Percentiles rank a stretch among this genome's conserved stretches.
Evolutionary conservation across 2,888 invertebrate species (phyloP).

Genomic region (Lasius platythorax): DNA sequence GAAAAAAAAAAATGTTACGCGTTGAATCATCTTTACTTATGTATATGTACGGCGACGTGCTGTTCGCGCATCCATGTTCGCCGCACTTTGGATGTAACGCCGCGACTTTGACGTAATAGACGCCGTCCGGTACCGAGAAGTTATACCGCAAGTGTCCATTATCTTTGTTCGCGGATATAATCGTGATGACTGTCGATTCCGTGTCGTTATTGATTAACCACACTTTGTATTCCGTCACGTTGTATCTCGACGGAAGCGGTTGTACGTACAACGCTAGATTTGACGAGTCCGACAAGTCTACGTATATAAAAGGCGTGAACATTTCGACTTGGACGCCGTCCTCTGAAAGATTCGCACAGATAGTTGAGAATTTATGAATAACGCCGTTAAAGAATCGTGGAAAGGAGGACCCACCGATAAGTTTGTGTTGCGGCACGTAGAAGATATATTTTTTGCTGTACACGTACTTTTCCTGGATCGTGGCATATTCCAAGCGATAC

Average conservation of each 20-base stretch:
- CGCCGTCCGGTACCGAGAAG: conserved; percentile 78
- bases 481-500: conserved; percentile 79
- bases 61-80: conserved; percentile 80
- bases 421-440: conserved; percentile 78
- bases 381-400: background rate
- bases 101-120: conserved; percentile 82
- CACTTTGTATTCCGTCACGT: conserved; percentile 80
- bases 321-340: conserved; percentile 68
- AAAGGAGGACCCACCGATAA: conserved; percentile 74
- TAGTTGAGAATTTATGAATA: background rate
- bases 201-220: conserved; percentile 82
- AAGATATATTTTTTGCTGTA: conserved; percentile 82
- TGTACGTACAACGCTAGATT: conserved; percentile 80
- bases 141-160: conserved; percentile 73
- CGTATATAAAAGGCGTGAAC: conserved; percentile 82
- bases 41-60: conserved; percentile 81
- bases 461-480: conserved; percentile 71
- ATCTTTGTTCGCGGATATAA: conserved; percentile 53
- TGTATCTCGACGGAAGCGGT: conserved; percentile 79
- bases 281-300: conserved; percentile 80
- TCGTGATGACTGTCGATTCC: conserved; percentile 64
- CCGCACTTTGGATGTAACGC: conserved; percentile 80
- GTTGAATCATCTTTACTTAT: conserved; percentile 75
- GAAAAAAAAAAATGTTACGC: background rate
- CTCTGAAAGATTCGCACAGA: conserved; percentile 37